Percentiles rank a stretch among this genome's conserved stretches.
phyloP scores from a whole-genome alignment of 2,113 vertebrate species.

The Candoia aspera region DNA sequence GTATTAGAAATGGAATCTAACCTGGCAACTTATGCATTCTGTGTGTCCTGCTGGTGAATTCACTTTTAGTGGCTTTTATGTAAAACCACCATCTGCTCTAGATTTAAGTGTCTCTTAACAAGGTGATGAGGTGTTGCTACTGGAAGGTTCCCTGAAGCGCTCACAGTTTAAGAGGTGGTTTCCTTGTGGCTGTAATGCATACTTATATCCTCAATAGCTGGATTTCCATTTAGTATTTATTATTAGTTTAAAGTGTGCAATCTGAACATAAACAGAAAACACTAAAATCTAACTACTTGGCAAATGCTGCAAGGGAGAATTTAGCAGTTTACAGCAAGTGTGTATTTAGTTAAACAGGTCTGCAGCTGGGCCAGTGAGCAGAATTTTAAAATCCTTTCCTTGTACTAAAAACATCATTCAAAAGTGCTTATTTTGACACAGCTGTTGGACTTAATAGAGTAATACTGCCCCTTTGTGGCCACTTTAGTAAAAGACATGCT shows the following conservation, averaged over 20 bases:
- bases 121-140: background rate
- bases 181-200: background rate
- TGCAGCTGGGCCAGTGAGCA: background rate
- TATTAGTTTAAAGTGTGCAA: background rate
- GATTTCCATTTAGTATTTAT: background rate
- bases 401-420: background rate
- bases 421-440: background rate
- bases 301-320: conserved; percentile 8
- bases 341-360: conserved; percentile 10
- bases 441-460: background rate
- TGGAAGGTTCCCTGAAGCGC: background rate
- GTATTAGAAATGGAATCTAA: background rate
- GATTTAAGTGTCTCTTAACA: conserved; percentile 13
- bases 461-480: background rate
- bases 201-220: background rate
- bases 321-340: background rate
- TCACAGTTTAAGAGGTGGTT: background rate
- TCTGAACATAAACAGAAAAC: background rate
- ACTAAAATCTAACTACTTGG: conserved; percentile 1
- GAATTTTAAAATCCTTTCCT: background rate
- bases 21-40: background rate
- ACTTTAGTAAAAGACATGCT: background rate
- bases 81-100: background rate
- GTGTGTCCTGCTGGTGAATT: background rate
- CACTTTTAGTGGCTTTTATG: background rate